These are phyloP conservation scores for Amblyopsis rosae DNA, from an alignment of 2,113 vertebrate genomes.

Conservation along the genomic window DNA sequence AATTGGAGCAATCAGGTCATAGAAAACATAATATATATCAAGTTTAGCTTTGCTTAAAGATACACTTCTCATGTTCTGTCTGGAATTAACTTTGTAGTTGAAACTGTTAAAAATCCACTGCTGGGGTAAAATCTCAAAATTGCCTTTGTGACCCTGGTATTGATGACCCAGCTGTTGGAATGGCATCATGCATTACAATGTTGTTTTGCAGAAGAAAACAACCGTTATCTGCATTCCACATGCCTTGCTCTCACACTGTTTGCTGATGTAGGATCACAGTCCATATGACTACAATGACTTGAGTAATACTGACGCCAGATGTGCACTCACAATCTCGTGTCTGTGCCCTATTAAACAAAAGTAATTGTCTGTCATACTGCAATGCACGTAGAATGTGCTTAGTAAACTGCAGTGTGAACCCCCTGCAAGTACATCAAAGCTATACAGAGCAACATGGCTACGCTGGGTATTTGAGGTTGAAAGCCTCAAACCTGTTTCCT, in stretches of 20 bases:
- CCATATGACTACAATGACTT: constrained; percentile 21
- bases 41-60: no score
- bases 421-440: not conserved
- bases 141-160: no score
- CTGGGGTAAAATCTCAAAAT: no score
- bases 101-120: no score
- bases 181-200: constrained; percentile 7
- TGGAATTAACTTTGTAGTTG: no score
- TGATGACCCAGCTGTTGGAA: not conserved
- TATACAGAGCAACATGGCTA: not conserved
- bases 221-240: not conserved
- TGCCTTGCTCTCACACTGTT: not conserved
- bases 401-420: not conserved
- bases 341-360: not conserved
- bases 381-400: not conserved
- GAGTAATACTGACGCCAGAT: not conserved
- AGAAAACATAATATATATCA: no score
- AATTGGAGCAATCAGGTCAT: constrained; percentile 6
- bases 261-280: not conserved
- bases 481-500: constrained; percentile 34
- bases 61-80: no score
- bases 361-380: not conserved
- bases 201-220: constrained; percentile 3
- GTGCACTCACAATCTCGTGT: not conserved
- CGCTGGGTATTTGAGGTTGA: constrained; percentile 14